Evolutionary conservation across 1,140 invertebrate genomes (phyloP).

Genomic region (Achroia grisella): DNA sequence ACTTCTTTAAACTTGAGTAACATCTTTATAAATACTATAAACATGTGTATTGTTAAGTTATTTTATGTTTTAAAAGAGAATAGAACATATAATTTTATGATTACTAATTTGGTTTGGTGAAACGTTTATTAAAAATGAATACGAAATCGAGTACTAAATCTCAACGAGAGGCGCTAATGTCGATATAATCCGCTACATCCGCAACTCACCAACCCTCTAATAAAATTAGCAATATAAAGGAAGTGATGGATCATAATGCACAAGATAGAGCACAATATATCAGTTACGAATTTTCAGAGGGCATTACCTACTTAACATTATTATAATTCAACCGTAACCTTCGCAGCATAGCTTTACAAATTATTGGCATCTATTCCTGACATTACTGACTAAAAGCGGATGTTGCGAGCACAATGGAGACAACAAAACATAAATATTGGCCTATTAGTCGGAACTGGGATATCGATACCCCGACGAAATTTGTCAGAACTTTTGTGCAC

Average conservation of each 20-base stretch:
- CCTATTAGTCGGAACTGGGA: conserved; percentile 63
- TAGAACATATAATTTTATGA: no score
- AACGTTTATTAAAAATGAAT: conserved; percentile 12
- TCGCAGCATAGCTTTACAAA: conserved; percentile 2
- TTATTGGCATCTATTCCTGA: conserved; percentile 5
- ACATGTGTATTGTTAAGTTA: neutral
- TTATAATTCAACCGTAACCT: conserved; percentile 8
- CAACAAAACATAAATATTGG: conserved; percentile 62
- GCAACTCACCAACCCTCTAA: conserved; percentile 33
- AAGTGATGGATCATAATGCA: conserved; percentile 50
- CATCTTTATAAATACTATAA: conserved; percentile 6
- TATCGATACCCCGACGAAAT: conserved; percentile 53
- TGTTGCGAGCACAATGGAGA: conserved; percentile 38
- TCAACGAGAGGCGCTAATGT: conserved; percentile 36
- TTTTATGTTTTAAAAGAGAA: no score
- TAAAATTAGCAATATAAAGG: conserved; percentile 55
- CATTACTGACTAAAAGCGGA: conserved; percentile 20
- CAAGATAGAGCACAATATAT: conserved; percentile 15
- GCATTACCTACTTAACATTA: conserved; percentile 2
- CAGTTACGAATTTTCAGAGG: conserved; percentile 4
- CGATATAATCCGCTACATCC: conserved; percentile 56
- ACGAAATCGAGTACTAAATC: conserved; percentile 2
- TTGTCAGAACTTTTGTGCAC: conserved; percentile 54
- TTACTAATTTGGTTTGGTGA: no score
- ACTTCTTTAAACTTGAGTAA: conserved; percentile 4